These are phyloP conservation scores for Australoheros facetus DNA, from an alignment of 2,797 vertebrate species.

Conservation along the genomic window DNA sequence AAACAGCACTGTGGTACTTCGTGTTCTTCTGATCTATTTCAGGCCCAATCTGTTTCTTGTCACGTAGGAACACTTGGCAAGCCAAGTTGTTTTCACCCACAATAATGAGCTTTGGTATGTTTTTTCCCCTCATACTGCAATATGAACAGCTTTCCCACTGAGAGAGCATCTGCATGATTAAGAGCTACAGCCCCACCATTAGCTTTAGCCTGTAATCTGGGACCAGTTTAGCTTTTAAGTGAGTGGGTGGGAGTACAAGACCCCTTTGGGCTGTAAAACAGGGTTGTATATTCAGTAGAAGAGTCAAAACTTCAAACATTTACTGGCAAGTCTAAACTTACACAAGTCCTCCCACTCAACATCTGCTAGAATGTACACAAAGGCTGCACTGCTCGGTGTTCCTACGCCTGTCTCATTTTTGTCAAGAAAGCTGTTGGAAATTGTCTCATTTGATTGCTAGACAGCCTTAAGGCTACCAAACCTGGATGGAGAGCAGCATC, in stretches of 20 bases:
- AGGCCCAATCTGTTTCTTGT: background rate
- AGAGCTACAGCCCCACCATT: slow-evolving; percentile 34
- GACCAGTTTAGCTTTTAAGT: slow-evolving; percentile 34
- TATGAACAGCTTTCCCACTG: background rate
- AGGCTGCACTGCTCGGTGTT: slow-evolving; percentile 25
- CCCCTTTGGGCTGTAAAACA: slow-evolving; percentile 39
- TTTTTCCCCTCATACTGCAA: background rate
- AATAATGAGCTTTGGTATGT: rapidly evolving
- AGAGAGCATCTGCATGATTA: slow-evolving; percentile 48
- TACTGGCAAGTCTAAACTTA: slow-evolving; percentile 35
- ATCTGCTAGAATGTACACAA: slow-evolving; percentile 44
- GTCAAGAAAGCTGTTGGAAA: slow-evolving; percentile 18
- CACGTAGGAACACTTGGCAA: slow-evolving; percentile 8
- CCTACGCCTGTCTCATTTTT: background rate
- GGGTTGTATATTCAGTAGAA: slow-evolving; percentile 10
- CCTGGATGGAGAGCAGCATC: slow-evolving; percentile 23
- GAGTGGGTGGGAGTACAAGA: slow-evolving; percentile 48
- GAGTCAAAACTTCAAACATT: slow-evolving; percentile 51
- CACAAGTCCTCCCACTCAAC: slow-evolving; percentile 59
- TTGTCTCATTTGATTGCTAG: slow-evolving; percentile 36
- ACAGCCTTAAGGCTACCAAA: slow-evolving; percentile 30
- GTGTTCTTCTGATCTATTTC: background rate
- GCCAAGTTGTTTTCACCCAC: slow-evolving; percentile 22
- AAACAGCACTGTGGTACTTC: background rate
- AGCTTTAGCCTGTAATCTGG: slow-evolving; percentile 63